Evolutionary conservation across 2,113 vertebrate species (phyloP).

Genomic region (Pteronura brasiliensis): DNA sequence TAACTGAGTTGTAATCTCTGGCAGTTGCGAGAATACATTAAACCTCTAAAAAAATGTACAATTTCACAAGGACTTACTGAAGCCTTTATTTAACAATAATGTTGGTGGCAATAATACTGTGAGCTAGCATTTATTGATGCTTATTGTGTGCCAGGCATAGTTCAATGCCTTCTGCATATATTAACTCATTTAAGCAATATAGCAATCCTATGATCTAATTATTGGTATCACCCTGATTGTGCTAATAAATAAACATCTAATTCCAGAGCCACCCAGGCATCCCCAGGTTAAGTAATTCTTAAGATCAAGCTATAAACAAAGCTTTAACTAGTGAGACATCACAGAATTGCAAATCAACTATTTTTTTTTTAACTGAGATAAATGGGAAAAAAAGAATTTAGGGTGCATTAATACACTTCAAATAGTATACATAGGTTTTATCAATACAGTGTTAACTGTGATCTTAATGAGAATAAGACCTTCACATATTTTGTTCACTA

Average conservation of each 20-base stretch:
- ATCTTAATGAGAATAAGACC: background rate
- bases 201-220: background rate
- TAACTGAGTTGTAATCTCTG: background rate
- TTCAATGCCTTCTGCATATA: background rate
- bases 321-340: constrained; percentile 19
- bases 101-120: background rate
- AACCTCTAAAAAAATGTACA: background rate
- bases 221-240: background rate
- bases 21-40: background rate
- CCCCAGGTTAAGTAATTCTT: background rate
- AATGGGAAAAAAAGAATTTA: background rate
- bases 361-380: background rate
- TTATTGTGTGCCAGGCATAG: background rate
- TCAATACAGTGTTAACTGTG: background rate
- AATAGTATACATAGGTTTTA: background rate
- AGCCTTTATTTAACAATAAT: background rate
- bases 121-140: background rate
- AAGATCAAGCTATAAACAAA: background rate
- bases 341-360: background rate
- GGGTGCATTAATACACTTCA: background rate
- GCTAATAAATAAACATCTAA: background rate
- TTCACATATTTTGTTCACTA: background rate
- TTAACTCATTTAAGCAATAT: background rate
- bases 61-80: background rate
- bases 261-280: background rate